A percentile compares a stretch with the other conserved stretches of the same genome.
Evolutionary conservation across 2,888 invertebrate species (phyloP).

Genomic region (Nomada ruficornis): DNA sequence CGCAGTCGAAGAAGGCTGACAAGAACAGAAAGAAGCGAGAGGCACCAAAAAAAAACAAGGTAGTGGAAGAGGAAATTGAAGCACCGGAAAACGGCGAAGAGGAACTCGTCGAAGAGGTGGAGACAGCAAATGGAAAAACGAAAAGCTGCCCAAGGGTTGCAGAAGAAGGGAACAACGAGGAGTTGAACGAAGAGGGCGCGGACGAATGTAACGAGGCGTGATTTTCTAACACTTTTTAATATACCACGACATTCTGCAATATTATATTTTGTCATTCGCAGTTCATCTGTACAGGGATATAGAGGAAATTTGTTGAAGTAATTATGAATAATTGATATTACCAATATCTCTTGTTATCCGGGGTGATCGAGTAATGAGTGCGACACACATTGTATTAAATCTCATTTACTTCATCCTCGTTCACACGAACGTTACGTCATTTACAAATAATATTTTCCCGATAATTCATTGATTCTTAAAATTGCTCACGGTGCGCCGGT

Average conservation of each 20-base stretch:
- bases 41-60: background rate
- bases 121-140: background rate
- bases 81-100: constrained; percentile 1
- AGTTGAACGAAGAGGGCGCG: constrained; percentile 12
- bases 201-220: constrained; percentile 26
- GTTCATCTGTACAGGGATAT: background rate
- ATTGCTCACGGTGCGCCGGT: constrained; percentile 2
- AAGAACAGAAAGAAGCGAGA: constrained; percentile 51
- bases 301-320: background rate
- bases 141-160: constrained; percentile 3
- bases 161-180: constrained; percentile 3
- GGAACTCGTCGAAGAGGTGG: background rate
- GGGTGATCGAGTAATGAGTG: background rate
- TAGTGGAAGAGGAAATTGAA: background rate
- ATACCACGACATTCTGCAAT: background rate
- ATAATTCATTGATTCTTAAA: constrained; percentile 1
- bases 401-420: constrained; percentile 59
- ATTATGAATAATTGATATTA: background rate
- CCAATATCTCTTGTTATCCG: background rate
- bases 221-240: background rate
- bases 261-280: background rate
- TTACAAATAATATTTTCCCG: constrained; percentile 46
- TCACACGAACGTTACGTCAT: constrained; percentile 36
- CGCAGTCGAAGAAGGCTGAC: constrained; percentile 23
- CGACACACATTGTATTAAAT: constrained; percentile 16